Percentiles rank a stretch among this genome's conserved stretches.
Evolutionary conservation across 2,797 vertebrate species (phyloP).

Genomic region (Gallinago stenura): DNA sequence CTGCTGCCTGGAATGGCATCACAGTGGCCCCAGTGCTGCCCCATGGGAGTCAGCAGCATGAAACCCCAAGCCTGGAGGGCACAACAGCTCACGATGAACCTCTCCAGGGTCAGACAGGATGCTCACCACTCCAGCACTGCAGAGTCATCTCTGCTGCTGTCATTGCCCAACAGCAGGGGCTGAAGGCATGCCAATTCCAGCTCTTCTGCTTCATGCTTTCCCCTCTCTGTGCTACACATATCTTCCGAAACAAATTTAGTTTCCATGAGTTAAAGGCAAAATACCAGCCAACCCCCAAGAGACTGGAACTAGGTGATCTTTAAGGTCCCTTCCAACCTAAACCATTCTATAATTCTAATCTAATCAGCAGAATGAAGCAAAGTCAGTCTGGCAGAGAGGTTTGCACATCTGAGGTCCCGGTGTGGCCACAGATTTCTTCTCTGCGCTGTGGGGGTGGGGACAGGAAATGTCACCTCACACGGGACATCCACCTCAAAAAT

Average conservation of each 20-base stretch:
- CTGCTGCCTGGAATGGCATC: not conserved
- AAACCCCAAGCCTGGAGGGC: not conserved
- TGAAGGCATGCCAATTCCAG: not conserved
- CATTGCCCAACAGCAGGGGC: not conserved
- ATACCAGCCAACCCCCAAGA: not conserved
- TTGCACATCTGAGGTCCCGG: not conserved
- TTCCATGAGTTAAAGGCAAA: not conserved
- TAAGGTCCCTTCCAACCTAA: no score
- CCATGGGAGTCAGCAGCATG: not conserved
- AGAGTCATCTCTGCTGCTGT: not conserved
- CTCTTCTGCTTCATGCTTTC: not conserved
- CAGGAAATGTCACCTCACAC: not conserved
- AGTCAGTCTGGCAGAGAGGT: not conserved
- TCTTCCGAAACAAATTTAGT: not conserved
- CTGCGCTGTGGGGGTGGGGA: not conserved
- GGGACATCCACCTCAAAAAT: not conserved
- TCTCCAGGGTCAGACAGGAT: fast-evolving
- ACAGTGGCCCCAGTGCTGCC: not conserved
- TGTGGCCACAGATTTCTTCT: conserved; percentile 7
- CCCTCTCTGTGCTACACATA: not conserved
- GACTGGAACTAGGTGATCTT: not conserved
- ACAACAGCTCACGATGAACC: not conserved
- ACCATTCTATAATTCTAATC: not conserved
- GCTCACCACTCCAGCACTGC: not conserved
- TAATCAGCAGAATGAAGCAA: not conserved